Conservation (phyloP, 2,113 vertebrate species). For the Mustelus asterias region DNA sequence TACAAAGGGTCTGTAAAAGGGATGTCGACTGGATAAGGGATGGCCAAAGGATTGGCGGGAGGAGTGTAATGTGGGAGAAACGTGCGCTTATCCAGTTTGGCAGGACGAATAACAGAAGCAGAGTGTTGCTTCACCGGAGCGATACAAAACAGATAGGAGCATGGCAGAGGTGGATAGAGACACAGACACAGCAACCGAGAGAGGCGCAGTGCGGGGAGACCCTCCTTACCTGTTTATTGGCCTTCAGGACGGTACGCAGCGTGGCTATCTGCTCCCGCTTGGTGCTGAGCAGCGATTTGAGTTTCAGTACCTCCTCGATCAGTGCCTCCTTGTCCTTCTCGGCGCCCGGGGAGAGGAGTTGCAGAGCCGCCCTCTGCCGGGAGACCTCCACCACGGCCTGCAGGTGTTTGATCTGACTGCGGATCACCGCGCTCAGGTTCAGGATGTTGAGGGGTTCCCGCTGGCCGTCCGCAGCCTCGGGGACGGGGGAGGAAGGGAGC, state of each 20-base stretch:
- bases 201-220: neutral
- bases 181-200: too few species aligned
- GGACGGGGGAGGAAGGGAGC: constrained; percentile 52
- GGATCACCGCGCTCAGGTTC: constrained; percentile 64
- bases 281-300: constrained; percentile 74
- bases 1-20: too few species aligned
- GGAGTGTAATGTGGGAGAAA: too few species aligned
- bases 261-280: constrained; percentile 78
- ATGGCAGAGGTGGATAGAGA: too few species aligned
- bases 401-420: constrained; percentile 73
- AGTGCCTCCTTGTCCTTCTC: constrained; percentile 65
- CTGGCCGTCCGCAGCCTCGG: constrained; percentile 45
- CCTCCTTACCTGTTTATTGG: constrained; percentile 69
- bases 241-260: constrained; percentile 75
- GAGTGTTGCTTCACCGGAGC: too few species aligned
- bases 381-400: constrained; percentile 67
- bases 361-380: constrained; percentile 56
- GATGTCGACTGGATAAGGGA: too few species aligned
- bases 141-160: too few species aligned
- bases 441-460: constrained; percentile 66
- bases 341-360: constrained; percentile 50
- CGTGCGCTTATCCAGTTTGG: too few species aligned
- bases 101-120: too few species aligned
- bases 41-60: too few species aligned
- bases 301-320: constrained; percentile 70